Percentiles rank a stretch among this genome's conserved stretches.
Evolutionary conservation across 2,113 vertebrate genomes (phyloP).

Genomic region (Cnemophilus loriae): DNA sequence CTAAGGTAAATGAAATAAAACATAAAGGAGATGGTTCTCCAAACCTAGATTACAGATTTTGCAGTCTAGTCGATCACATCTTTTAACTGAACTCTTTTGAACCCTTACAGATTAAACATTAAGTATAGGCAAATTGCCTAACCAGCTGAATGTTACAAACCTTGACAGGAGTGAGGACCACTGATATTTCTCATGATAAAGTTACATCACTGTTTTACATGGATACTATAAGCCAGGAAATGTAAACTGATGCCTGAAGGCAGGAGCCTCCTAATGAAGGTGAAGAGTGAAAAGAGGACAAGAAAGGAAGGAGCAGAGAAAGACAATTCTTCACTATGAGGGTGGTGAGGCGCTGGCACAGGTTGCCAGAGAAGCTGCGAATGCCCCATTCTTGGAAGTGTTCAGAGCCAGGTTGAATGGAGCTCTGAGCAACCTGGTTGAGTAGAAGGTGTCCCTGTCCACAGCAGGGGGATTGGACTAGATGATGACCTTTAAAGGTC

Average conservation of each 20-base stretch:
- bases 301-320: not conserved
- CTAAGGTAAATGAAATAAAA: not conserved
- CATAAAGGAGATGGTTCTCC: not conserved
- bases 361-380: not conserved
- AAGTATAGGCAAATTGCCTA: not conserved
- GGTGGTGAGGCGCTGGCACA: not conserved
- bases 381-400: not conserved
- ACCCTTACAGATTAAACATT: not conserved
- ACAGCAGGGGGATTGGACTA: fast-evolving
- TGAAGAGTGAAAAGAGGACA: not conserved
- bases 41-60: not conserved
- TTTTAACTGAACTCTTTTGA: not conserved
- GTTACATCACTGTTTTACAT: not conserved
- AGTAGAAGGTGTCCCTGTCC: not conserved
- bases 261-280: not conserved
- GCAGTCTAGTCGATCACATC: not conserved
- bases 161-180: not conserved
- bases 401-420: not conserved
- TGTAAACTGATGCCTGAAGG: not conserved
- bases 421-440: not conserved
- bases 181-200: not conserved
- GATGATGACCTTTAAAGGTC: not conserved
- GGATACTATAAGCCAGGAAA: not conserved
- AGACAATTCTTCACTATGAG: not conserved
- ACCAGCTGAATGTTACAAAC: not conserved